phyloP scores from a whole-genome alignment of 2,888 invertebrate species.

The Hypena proboscidalis region DNA sequence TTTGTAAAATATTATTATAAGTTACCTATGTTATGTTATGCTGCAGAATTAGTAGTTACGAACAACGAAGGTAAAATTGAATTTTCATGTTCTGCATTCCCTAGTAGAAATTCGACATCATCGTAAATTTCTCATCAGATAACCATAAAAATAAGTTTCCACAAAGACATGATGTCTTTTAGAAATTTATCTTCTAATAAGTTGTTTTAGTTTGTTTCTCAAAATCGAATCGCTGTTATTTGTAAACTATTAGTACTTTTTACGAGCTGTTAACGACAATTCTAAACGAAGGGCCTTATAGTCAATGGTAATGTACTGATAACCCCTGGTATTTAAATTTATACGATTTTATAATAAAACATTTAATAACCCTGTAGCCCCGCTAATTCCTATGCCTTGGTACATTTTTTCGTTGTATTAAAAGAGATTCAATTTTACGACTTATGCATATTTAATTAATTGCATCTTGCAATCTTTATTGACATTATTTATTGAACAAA shows the following conservation, averaged over 20 bases:
- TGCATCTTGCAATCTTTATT: conserved; percentile 51
- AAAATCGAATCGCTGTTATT: conserved; percentile 1
- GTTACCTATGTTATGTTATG: too few species aligned
- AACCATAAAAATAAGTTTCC: too few species aligned
- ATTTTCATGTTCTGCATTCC: too few species aligned
- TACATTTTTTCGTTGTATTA: conserved; percentile 28
- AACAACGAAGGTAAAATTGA: too few species aligned
- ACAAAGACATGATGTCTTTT: too few species aligned
- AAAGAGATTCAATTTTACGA: conserved; percentile 56
- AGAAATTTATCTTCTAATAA: not conserved
- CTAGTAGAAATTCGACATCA: too few species aligned
- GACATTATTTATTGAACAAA: conserved; percentile 48
- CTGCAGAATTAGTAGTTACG: too few species aligned
- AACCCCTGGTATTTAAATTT: conserved; percentile 3
- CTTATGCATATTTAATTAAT: conserved; percentile 63
- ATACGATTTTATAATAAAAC: conserved; percentile 8
- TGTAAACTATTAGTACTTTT: not conserved
- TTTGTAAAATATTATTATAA: too few species aligned
- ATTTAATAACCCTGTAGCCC: conserved; percentile 7
- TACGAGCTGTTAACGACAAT: conserved; percentile 11
- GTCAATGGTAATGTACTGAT: not conserved
- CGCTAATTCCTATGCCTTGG: conserved; percentile 35
- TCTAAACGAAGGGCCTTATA: not conserved
- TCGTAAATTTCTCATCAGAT: too few species aligned
- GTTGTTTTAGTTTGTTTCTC: not conserved